Evolutionary conservation across 1,140 invertebrate genomes (phyloP).

Genomic region (Matsumurasca onukii): DNA sequence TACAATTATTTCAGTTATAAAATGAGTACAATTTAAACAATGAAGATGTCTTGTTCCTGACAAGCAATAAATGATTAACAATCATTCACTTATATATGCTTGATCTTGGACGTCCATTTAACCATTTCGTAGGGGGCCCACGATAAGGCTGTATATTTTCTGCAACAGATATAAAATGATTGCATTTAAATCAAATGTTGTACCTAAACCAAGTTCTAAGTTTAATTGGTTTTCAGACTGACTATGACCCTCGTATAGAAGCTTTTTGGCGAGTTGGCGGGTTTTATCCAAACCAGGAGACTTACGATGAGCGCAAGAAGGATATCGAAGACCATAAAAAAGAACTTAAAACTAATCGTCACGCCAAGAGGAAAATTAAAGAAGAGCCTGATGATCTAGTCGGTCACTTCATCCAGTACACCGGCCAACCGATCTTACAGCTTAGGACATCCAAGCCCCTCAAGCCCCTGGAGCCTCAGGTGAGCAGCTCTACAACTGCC

Average conservation of each 20-base stretch:
- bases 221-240: slow-evolving; percentile 63
- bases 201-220: no score
- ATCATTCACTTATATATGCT: no score
- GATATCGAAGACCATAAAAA: slow-evolving; percentile 44
- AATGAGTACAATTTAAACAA: no score
- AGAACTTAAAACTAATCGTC: slow-evolving; percentile 34
- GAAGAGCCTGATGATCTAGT: slow-evolving; percentile 52
- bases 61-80: no score
- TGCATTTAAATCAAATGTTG: no score
- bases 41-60: no score
- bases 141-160: no score
- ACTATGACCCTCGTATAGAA: slow-evolving; percentile 72
- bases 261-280: slow-evolving; percentile 78
- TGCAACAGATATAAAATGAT: no score
- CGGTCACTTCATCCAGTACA: slow-evolving; percentile 66
- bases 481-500: background rate
- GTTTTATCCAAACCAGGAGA: slow-evolving; percentile 54
- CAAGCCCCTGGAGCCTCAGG: slow-evolving; percentile 50
- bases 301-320: slow-evolving; percentile 35
- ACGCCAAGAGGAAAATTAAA: slow-evolving; percentile 38
- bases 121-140: no score
- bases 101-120: no score
- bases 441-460: slow-evolving; percentile 64
- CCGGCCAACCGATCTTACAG: slow-evolving; percentile 62
- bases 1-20: no score